phyloP scores from a whole-genome alignment of 2,797 vertebrate genomes.

The Balearica regulorum region DNA sequence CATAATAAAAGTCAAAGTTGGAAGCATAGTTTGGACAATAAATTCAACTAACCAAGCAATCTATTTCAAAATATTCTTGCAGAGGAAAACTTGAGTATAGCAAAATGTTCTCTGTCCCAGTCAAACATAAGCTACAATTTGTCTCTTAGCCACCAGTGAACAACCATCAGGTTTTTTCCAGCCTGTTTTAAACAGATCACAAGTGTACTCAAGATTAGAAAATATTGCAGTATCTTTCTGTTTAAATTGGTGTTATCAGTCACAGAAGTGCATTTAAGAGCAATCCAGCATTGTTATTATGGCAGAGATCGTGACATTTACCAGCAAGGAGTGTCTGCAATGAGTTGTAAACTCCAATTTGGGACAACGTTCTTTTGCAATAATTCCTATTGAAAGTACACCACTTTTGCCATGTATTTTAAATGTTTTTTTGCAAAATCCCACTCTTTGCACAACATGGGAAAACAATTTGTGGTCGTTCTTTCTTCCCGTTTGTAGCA shows the following conservation, averaged over 20 bases:
- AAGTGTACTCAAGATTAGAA: neutral
- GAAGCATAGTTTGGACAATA: neutral
- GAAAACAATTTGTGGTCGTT: neutral
- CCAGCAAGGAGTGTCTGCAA: neutral
- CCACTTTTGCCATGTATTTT: neutral
- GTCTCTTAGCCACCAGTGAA: neutral
- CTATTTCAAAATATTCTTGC: neutral
- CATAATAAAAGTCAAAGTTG: neutral
- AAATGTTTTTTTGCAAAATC: neutral
- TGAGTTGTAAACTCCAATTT: neutral
- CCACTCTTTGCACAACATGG: neutral
- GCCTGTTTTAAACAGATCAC: neutral
- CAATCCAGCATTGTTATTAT: neutral
- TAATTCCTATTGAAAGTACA: neutral
- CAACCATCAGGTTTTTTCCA: neutral
- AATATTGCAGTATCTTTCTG: neutral
- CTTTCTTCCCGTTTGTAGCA: neutral
- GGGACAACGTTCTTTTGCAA: neutral
- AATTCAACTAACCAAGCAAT: neutral
- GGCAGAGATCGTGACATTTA: neutral
- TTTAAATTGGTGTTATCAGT: neutral
- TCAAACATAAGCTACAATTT: neutral
- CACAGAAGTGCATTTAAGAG: neutral
- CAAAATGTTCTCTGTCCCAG: neutral
- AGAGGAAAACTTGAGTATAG: neutral